Conservation (phyloP, 1,140 invertebrate genomes). For the Cyclargus thomasi region DNA sequence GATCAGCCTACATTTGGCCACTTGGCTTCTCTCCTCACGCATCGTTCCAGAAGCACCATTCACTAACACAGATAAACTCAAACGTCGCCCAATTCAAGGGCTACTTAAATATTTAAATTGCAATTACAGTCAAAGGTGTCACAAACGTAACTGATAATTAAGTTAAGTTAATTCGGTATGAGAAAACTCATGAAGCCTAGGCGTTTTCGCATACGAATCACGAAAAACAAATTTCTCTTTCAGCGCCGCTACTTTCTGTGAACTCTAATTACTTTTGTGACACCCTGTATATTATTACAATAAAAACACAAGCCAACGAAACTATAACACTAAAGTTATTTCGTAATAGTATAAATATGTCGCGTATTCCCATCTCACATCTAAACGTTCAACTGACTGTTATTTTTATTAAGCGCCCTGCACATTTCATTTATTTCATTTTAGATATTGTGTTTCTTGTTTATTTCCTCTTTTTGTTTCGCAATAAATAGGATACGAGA, state of each 20-base stretch:
- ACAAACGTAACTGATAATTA: too few relatives aligned
- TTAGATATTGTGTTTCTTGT: neutral
- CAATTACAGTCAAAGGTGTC: too few relatives aligned
- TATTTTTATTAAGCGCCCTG: constrained; percentile 4
- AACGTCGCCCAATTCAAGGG: neutral
- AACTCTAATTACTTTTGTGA: too few relatives aligned
- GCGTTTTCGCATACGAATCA: too few relatives aligned
- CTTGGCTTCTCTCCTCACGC: constrained; percentile 27
- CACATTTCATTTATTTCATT: constrained; percentile 2
- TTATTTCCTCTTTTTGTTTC: neutral
- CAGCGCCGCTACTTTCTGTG: too few relatives aligned
- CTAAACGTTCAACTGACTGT: constrained; percentile 1
- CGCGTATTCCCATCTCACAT: neutral
- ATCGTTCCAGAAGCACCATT: constrained; percentile 19
- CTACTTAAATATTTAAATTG: neutral
- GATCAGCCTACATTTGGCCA: constrained; percentile 21
- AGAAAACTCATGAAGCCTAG: too few relatives aligned
- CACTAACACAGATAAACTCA: neutral
- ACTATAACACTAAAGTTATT: neutral
- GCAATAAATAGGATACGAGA: too few relatives aligned
- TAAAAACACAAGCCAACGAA: neutral
- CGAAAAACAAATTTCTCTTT: too few relatives aligned
- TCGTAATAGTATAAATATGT: neutral
- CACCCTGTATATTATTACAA: too few relatives aligned
- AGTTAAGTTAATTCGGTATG: too few relatives aligned